Percentiles rank a stretch among this genome's conserved stretches.
Conservation (phyloP, 2,888 invertebrate species). For the Sinopyrophorus schimmeli region DNA sequence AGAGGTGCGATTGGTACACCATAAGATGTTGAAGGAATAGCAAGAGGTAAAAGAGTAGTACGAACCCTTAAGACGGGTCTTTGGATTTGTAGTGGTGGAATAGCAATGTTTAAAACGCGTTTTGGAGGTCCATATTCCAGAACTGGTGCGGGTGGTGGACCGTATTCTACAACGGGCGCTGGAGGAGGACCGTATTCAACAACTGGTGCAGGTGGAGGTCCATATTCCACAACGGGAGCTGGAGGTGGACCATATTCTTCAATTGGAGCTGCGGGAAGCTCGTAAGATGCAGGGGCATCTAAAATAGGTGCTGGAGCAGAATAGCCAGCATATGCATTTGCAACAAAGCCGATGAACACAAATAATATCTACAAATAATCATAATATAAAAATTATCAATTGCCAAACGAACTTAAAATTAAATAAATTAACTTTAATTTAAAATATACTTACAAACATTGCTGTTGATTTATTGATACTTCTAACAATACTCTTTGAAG, state of each 20-base stretch:
- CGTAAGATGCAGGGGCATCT: not conserved
- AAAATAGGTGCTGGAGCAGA: not conserved
- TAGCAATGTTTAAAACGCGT: not conserved
- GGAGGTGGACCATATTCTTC: too few species aligned
- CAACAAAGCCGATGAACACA: not conserved
- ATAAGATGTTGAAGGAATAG: not conserved
- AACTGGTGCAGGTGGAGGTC: not conserved
- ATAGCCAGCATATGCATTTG: not conserved
- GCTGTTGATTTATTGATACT: too few species aligned
- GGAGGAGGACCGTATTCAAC: not conserved
- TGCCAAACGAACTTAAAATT: too few species aligned
- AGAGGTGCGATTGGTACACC: conserved; percentile 1
- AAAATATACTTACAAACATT: too few species aligned
- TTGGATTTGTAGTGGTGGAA: too few species aligned
- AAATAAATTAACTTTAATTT: too few species aligned
- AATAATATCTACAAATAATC: too few species aligned
- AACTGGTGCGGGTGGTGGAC: conserved; percentile 6
- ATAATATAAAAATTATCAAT: too few species aligned
- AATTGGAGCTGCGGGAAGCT: not conserved
- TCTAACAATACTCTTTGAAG: too few species aligned
- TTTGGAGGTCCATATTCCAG: conserved; percentile 1
- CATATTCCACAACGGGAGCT: too few species aligned
- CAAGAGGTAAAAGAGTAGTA: not conserved
- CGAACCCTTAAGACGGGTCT: too few species aligned
- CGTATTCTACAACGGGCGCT: not conserved